These are phyloP conservation scores for Diploptera punctata DNA, from an alignment of 2,888 invertebrate species.

Conservation along the genomic window DNA sequence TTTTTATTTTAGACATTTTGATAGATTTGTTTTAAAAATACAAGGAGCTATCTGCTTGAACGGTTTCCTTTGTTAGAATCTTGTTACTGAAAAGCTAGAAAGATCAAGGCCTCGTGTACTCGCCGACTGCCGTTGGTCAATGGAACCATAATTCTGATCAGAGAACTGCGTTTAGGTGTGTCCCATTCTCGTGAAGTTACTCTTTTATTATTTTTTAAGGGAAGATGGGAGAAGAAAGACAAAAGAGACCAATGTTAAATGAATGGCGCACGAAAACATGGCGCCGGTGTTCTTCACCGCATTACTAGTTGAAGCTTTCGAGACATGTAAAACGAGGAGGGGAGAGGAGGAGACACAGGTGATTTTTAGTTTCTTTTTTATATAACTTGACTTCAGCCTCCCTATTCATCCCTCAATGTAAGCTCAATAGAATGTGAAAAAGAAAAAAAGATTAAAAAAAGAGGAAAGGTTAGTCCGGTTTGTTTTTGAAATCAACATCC, in stretches of 20 bases:
- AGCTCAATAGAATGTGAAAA: not conserved
- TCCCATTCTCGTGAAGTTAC: no score
- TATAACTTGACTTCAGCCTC: not conserved
- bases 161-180: no score
- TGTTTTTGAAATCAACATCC: slow-evolving; percentile 9
- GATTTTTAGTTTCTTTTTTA: not conserved
- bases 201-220: slow-evolving; percentile 5
- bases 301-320: not conserved
- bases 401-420: not conserved
- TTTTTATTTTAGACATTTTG: no score
- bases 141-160: no score
- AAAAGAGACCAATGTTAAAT: not conserved
- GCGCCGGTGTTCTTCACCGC: not conserved
- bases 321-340: not conserved
- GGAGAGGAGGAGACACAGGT: not conserved
- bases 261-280: slow-evolving; percentile 16
- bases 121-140: no score
- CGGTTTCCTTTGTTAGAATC: no score
- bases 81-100: no score
- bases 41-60: no score
- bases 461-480: not conserved
- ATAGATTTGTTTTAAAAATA: no score
- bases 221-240: not conserved
- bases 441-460: not conserved
- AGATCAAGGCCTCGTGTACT: no score